Percentiles rank a stretch among this genome's conserved stretches.
Conservation (phyloP, 2,797 vertebrate genomes). For the Brachymystax lenok region DNA sequence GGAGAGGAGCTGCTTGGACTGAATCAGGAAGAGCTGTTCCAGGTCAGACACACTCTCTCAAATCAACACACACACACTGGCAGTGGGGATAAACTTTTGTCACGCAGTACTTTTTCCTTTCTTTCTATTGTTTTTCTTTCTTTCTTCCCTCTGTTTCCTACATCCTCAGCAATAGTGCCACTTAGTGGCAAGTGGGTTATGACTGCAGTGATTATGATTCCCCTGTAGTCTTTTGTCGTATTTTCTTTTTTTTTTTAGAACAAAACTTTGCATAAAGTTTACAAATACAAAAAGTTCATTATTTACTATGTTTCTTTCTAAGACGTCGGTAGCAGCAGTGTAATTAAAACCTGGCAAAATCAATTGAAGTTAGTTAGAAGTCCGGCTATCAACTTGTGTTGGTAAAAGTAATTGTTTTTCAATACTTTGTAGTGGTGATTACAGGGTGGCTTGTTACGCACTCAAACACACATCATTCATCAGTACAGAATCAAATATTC, state of each 20-base stretch:
- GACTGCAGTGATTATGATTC: background rate
- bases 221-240: background rate
- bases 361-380: background rate
- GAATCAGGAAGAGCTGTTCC: slow-evolving; percentile 12
- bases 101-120: background rate
- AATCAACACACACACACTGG: slow-evolving; percentile 1
- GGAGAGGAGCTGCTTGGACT: slow-evolving; percentile 54
- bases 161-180: slow-evolving; percentile 49
- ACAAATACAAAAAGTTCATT: background rate
- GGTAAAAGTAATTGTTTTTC: background rate
- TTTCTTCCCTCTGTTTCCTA: slow-evolving; percentile 7
- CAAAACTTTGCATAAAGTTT: background rate
- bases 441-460: background rate
- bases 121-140: slow-evolving; percentile 24
- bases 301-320: too few species aligned
- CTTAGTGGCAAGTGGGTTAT: slow-evolving; percentile 57
- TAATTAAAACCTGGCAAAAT: background rate
- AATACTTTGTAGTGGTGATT: background rate
- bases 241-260: background rate
- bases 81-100: slow-evolving; percentile 1
- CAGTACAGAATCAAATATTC: too few species aligned
- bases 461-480: background rate
- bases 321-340: background rate
- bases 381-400: background rate
- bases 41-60: slow-evolving; percentile 32